Evolutionary conservation across 2,888 invertebrate genomes (phyloP).

Genomic region (Sympetrum striolatum): DNA sequence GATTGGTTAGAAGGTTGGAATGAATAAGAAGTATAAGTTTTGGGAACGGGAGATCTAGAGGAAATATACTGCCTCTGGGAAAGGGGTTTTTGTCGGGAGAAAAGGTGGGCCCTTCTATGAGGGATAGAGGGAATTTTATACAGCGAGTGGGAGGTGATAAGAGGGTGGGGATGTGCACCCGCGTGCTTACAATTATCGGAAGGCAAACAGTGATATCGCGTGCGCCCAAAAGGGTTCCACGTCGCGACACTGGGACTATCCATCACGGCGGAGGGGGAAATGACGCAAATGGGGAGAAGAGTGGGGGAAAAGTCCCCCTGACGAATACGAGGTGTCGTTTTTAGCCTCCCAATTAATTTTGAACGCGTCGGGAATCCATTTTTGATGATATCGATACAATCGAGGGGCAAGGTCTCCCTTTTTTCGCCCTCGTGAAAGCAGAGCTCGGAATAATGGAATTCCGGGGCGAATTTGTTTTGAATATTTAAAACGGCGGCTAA

Average conservation of each 20-base stretch:
- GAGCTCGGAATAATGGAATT: conserved; percentile 7
- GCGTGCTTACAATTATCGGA: conserved; percentile 36
- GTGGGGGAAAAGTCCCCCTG: conserved; percentile 20
- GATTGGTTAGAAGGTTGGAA: not conserved
- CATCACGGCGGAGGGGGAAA: conserved; percentile 13
- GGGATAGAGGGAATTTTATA: not conserved
- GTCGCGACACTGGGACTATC: conserved; percentile 2
- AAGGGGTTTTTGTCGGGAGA: not conserved
- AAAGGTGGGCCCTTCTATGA: not conserved
- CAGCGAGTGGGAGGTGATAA: not conserved
- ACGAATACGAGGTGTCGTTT: conserved; percentile 41
- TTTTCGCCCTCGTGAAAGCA: not conserved
- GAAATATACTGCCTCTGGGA: not conserved
- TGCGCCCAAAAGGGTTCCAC: conserved; percentile 37
- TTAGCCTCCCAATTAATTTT: conserved; percentile 30
- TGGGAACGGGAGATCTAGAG: not conserved
- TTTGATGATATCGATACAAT: conserved; percentile 42
- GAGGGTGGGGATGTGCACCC: not conserved
- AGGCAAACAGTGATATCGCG: conserved; percentile 43
- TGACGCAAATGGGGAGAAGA: conserved; percentile 19
- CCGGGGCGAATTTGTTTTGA: not conserved
- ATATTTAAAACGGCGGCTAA: not conserved
- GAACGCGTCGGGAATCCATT: conserved; percentile 35
- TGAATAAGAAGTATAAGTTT: too few species aligned
- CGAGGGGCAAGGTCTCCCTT: not conserved